Evolutionary conservation across 37 sponge, comb jelly and placozoan species (phyloP).

Genomic region (Axinella damicornis): DNA sequence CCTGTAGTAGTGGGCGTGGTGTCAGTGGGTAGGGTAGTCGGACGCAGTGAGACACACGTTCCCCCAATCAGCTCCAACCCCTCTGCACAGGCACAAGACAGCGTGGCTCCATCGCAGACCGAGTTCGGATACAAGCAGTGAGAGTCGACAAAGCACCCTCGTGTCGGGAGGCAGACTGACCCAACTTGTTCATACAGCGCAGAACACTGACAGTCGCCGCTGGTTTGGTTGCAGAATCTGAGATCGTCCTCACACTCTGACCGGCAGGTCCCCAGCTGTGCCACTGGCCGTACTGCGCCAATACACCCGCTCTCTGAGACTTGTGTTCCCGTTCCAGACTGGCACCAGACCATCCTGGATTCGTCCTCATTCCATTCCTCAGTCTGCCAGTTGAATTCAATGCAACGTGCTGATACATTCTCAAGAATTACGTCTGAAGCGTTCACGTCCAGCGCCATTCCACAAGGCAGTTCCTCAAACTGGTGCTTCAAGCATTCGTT

Average conservation of each 20-base stretch:
- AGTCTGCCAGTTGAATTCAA: constrained; percentile 15
- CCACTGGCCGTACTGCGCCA: not conserved
- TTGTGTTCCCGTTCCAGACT: not conserved
- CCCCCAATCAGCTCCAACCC: not conserved
- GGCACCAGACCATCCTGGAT: constrained; percentile 19
- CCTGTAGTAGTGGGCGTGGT: not conserved
- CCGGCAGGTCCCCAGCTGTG: not conserved
- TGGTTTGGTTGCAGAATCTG: not conserved
- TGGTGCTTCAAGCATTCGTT: not conserved
- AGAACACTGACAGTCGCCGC: not conserved
- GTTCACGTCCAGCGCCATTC: not conserved
- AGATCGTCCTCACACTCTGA: not conserved
- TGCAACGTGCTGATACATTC: constrained; percentile 8
- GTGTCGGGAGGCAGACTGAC: constrained; percentile 15
- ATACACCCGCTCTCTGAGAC: constrained; percentile 18
- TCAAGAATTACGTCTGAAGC: not conserved
- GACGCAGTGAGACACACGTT: too few species aligned
- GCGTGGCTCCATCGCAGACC: not conserved
- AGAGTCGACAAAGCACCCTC: not conserved
- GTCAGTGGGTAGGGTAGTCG: not conserved
- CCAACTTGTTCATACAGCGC: constrained; percentile 1
- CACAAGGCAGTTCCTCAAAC: not conserved
- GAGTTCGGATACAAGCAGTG: constrained; percentile 17
- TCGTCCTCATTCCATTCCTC: constrained; percentile 21
- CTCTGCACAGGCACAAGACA: constrained; percentile 4